Percentiles rank a stretch among this genome's conserved stretches.
phyloP scores from a whole-genome alignment of 2,888 invertebrate species.

The Campoplex capitator region DNA sequence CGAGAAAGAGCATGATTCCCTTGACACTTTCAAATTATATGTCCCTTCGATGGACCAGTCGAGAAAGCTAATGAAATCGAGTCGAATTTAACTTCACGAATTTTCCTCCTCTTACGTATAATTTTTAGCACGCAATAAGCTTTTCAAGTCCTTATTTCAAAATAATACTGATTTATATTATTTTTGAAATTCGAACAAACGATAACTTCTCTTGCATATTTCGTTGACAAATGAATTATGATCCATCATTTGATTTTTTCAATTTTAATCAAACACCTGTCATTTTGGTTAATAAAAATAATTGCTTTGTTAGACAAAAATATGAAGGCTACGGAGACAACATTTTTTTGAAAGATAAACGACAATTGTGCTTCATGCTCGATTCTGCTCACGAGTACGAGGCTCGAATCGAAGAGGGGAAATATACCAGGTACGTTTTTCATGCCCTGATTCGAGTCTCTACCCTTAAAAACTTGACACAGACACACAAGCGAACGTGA shows the following conservation, averaged over 20 bases:
- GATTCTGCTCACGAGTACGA: constrained; percentile 14
- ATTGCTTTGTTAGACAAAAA: background rate
- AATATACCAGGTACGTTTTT: constrained; percentile 51
- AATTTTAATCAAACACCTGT: background rate
- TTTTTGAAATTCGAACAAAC: too few relatives aligned
- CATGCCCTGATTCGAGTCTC: constrained; percentile 40
- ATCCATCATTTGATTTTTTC: too few relatives aligned
- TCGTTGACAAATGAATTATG: too few relatives aligned
- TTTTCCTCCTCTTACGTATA: constrained; percentile 14
- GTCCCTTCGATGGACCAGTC: constrained; percentile 46
- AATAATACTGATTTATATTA: too few relatives aligned
- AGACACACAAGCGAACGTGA: constrained; percentile 24
- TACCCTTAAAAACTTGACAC: constrained; percentile 37
- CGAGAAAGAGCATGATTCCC: constrained; percentile 50
- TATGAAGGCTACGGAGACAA: background rate
- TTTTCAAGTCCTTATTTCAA: background rate
- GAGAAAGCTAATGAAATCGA: constrained; percentile 52
- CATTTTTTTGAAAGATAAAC: background rate
- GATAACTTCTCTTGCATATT: too few relatives aligned
- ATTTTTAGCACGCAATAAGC: background rate
- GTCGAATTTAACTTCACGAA: constrained; percentile 43
- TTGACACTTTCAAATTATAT: constrained; percentile 51
- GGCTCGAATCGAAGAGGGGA: constrained; percentile 12
- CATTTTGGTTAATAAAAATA: background rate
- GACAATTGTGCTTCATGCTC: background rate